Base-by-base conservation (phyloP, 35 echinoderm and acorn worm genomes). In the Holothuria glaberrima region DNA sequence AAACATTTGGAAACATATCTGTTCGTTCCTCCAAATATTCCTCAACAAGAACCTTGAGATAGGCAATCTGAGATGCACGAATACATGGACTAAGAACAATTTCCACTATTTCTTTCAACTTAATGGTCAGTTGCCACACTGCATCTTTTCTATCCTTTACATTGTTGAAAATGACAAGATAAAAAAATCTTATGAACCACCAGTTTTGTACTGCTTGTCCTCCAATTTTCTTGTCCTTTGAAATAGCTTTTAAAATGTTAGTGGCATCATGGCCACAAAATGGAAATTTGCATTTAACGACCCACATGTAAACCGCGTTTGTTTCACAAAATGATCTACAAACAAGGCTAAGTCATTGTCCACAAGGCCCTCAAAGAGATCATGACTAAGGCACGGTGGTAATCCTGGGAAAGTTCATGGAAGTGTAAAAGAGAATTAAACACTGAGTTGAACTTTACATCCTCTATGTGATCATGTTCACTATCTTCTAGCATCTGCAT, bases 141-240 rank as follows among this genome's bases (percentile, higher is more conserved):
- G 16, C 9, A 91, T 94, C 93, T 48, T 84, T 86, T 64, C 30
- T n/a, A 68, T 82, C 72, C 48, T 81, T 35, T 58, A 91, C 88
- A 30, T 67, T 71, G 26, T 91, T 48, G 27, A n/a, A 56, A 30
- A 88, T 54, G 25, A 94, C n/a, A 16, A 94, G 48, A 67, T 89
- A 89, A 58, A 94, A 59, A 5, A 94, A 75, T 12, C 75, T 75
- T 80, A 90, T 77, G 58, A 62, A 75, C 22, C 32, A 86, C 90
- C 87, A 89, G 48, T 93, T 93, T 87, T 93, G 92, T 35, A 89
- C 66, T 9, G 87, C 92, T 68, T 93, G 86, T 4, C 92, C 92
- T 25, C 86, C 77, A 73, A 92, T 26, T 16, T 56, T 76, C 48
- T 86, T 87, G 10, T 25, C 66, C n/a, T 34, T 69, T 29, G 35